Evolutionary conservation across 1,140 invertebrate genomes (phyloP), one percentile per base, ranked within the genome.

Genomic region (Camponotus floridanus): DNA sequence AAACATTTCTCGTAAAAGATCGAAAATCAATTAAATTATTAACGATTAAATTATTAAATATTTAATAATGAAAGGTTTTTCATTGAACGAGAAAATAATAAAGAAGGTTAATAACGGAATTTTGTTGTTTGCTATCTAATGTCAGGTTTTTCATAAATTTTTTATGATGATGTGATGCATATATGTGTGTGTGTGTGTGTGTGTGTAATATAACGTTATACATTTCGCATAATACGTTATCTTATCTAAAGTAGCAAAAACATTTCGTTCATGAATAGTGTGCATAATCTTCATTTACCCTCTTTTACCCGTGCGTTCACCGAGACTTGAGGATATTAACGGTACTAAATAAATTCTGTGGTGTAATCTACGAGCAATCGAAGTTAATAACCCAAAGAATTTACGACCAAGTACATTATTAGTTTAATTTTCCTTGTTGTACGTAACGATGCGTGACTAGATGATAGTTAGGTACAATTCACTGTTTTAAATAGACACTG

Each of bases 361-460:
- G 67, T 89, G 87, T 86, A 86, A 89, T 86, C 71, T 83, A 89
- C 51, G 78, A 70, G 85, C 59, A 86, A 74, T 83, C 74, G 61
- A 83, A 86, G 88, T 89, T 89, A 89, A 89, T 89, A 89, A 89
- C 65, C 87, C 85, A 59, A 79, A 78, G 87, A 89, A 88, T 89
- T 89, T 89, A 89, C 79, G 88, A 80, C 55, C 21, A 83, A 83
- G 76, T 85, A 81, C 76, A 51, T 87, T 85, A 78, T 89, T 88
- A 86, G 76, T 67, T 89, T 89, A 89, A 89, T 89, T 89, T 89
- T 86, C 88, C 86, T 89, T 88, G 84, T 65, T 74, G 70, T 86
- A 86, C 42, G 88, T 89, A 89, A 89, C 88, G 88, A 89, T 83
- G 88, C 87, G 88, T 89, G 88, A 89, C 87, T 76, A 55, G 84